Evolutionary conservation across 2,888 invertebrate genomes (phyloP), one percentile per base, ranked within the genome.

Genomic region (Graphium colonna): DNA sequence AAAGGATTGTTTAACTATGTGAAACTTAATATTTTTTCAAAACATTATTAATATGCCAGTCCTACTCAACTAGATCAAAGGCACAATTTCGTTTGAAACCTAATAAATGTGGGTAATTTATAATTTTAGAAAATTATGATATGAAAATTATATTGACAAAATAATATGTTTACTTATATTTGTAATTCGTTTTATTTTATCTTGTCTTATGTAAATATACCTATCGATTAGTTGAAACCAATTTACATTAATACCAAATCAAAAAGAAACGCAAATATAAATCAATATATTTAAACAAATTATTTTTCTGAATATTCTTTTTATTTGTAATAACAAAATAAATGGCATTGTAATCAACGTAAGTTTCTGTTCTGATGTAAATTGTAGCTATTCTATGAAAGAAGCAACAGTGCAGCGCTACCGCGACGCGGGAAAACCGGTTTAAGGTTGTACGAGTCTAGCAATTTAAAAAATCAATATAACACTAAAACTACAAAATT

Each of bases 371-470:
- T 49, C 53, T 48, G 39, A 10, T 47, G 41, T 47, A 42, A 42
- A 59, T 36, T 36, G 36, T 36, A 3, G n/a, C 36, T 36, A 8
- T 49, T 68, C 69, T 69, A 52, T 64, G 63, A 39, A 36, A 49
- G 63, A 41, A 36, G 48, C 56, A 62, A 60, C 60, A 61, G 61
- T 58, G 61, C 65, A 62, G 55, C 54, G 62, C 65, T 64, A 64
- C 65, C 63, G 63, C 58, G 41, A 53, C 52, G 51, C 52, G 53
- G 55, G 53, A 60, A 64, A 69, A 73, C 73, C 61, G 60, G 73
- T 72, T 59, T 50, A 40, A 52, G 50, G 45, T n/a, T n/a, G 28
- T 33, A 40, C 15, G 39, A 40, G 41, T 45, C 50, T 50, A 46
- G 54, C 45, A 42, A 55, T 46, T 55, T 50, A 26, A 55, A 50